phyloP scores from a whole-genome alignment of 2,888 invertebrate species.

The Lasiommata megera region DNA sequence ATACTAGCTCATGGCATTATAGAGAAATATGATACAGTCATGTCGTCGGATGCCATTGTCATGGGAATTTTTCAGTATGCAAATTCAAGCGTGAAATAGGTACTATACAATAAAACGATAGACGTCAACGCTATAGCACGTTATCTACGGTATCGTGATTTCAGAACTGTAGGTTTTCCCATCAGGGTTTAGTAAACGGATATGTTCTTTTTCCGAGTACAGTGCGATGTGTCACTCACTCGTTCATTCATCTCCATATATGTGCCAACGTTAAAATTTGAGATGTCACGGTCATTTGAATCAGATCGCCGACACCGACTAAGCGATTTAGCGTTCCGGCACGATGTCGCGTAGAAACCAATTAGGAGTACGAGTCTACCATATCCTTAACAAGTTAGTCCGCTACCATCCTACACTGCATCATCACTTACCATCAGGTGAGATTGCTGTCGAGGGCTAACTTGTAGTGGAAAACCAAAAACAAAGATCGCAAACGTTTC shows the following conservation, averaged over 20 bases:
- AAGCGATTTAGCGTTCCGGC: too few species aligned
- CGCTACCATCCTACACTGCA: too few species aligned
- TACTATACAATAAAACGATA: not conserved
- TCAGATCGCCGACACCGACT: not conserved
- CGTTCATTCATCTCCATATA: conserved; percentile 41
- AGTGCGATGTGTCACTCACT: conserved; percentile 46
- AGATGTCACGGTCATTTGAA: conserved; percentile 30
- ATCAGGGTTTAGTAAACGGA: conserved; percentile 21
- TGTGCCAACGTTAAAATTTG: conserved; percentile 42
- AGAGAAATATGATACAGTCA: too few species aligned
- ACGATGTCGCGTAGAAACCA: too few species aligned
- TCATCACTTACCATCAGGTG: too few species aligned
- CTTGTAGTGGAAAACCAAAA: too few species aligned
- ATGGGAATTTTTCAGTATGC: conserved; percentile 1
- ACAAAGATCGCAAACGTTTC: too few species aligned
- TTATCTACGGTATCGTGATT: conserved; percentile 9
- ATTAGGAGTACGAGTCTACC: too few species aligned
- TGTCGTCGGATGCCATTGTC: not conserved
- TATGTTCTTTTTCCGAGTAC: conserved; percentile 40
- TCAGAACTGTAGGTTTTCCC: conserved; percentile 27
- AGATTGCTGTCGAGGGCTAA: too few species aligned
- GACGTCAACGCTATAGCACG: conserved; percentile 11
- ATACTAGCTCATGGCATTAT: too few species aligned
- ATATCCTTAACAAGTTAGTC: too few species aligned
- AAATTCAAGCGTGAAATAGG: not conserved